A percentile compares a stretch with the other conserved stretches of the same genome.
Evolutionary conservation across 2,113 vertebrate species (phyloP).

Genomic region (Laticauda laticaudata): DNA sequence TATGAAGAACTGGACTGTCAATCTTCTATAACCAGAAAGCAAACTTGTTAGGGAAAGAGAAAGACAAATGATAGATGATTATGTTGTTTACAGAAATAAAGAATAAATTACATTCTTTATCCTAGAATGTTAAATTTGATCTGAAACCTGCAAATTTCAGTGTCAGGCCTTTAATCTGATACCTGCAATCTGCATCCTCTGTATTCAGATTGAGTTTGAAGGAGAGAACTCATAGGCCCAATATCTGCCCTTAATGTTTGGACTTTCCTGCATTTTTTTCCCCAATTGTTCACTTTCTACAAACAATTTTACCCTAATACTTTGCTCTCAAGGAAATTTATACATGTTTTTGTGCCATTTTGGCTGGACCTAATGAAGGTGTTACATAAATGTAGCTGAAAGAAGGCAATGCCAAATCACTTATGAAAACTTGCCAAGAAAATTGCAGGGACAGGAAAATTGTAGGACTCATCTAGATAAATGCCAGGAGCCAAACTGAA

Average conservation of each 20-base stretch:
- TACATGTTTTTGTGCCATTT: background rate
- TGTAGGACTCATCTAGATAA: background rate
- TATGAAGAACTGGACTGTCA: background rate
- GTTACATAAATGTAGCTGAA: background rate
- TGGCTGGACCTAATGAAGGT: background rate
- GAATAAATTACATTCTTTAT: background rate
- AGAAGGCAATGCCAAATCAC: background rate
- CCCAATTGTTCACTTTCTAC: background rate
- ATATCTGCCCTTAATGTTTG: background rate
- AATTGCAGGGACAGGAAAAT: background rate
- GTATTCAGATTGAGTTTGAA: background rate
- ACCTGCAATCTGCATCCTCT: background rate
- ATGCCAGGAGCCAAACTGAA: background rate
- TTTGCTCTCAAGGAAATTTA: background rate
- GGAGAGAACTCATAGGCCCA: background rate
- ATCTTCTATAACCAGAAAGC: background rate
- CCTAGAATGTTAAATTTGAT: background rate
- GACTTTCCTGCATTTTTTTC: background rate
- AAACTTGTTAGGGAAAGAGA: background rate
- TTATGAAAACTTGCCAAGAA: background rate
- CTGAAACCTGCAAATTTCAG: background rate
- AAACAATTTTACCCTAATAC: background rate
- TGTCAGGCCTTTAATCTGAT: background rate
- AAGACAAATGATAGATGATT: background rate
- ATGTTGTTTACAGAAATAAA: background rate